These are phyloP conservation scores for Holacanthella duospinosa DNA, from an alignment of 2,888 invertebrate species.

Conservation along the genomic window DNA sequence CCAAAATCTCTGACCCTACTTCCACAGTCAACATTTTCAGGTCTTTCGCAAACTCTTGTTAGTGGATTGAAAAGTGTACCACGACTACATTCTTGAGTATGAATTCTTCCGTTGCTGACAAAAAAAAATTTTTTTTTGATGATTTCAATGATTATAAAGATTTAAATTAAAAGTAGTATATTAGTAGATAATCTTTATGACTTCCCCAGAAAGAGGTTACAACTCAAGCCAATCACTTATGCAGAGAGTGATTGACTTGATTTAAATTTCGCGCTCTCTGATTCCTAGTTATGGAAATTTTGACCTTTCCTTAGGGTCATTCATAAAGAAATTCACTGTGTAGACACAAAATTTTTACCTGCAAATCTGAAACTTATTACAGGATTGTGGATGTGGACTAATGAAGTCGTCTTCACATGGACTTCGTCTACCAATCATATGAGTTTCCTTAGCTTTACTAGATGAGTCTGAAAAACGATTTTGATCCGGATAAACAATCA, in stretches of 20 bases:
- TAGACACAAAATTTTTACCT: not conserved
- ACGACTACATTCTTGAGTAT: constrained; percentile 19
- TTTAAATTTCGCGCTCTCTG: no score
- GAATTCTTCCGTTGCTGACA: constrained; percentile 16
- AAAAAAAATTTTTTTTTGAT: not conserved
- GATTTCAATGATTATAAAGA: no score
- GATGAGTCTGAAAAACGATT: not conserved
- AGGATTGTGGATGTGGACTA: constrained; percentile 19
- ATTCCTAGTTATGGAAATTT: no score
- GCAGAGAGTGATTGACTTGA: no score
- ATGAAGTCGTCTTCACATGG: constrained; percentile 14
- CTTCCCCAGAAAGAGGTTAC: no score
- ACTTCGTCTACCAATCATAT: not conserved
- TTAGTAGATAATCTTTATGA: no score
- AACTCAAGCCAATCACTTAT: no score
- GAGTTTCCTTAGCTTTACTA: not conserved
- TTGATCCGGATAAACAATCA: not conserved
- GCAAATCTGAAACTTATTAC: constrained; percentile 29
- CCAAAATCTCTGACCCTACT: constrained; percentile 25
- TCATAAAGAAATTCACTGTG: not conserved
- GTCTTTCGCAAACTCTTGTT: constrained; percentile 24
- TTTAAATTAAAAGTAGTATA: no score
- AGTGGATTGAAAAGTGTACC: constrained; percentile 28
- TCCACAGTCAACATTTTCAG: constrained; percentile 31
- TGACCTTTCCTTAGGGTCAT: no score